Base-by-base conservation (phyloP, 92 coral and sea anemone genomes). In the Heliopora coerulea region DNA sequence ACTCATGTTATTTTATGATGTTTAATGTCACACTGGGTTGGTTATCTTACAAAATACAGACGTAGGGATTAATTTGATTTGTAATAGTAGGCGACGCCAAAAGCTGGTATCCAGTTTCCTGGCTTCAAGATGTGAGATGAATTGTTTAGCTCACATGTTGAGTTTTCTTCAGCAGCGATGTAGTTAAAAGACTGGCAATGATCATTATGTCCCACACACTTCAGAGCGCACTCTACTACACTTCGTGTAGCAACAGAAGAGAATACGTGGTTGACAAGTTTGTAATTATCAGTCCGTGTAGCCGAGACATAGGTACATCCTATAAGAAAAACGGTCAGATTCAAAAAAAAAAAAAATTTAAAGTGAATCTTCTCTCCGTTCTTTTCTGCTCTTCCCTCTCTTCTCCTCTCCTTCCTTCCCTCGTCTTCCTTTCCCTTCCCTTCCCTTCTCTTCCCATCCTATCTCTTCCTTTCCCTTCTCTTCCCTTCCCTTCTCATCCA, bases 221-320 rank as follows among this genome's bases (percentile, higher is more conserved):
- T 13, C 42, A 61, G 18, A 25, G 46, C 67, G 24, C 67, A 61
- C 31, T 61, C 25, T 27, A 21, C 42, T 6, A 61, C 39, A 30
- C 40, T 18, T 6, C 40, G 44, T 8, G 40, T 42, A 11, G 34
- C 23, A 61, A 61, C 8, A 30, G 7, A 2, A 18, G 0, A 2
- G 34, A 61, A 61, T 13, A 61, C 44, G 31, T 14, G 40, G 21
- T 42, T 42, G 15, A 10, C 48, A 5, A 61, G 67, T 23, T 18
- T 61, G 67, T 61, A 42, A 31, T 61, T 61, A 12, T 61, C 67
- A 18, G 31, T 34, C n/a, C 67, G 44, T 30, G 44, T 61, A 8
- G 67, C 40, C 10, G 8, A 25, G 0, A 61, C 6, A 17, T 19
- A 8, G 13, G 40, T 1, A 19, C 67, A 61, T 0, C 0, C 67